A percentile compares a stretch with the other conserved stretches of the same genome.
phyloP scores from a whole-genome alignment of 2,113 vertebrate genomes.

The Tragulus kanchil region DNA sequence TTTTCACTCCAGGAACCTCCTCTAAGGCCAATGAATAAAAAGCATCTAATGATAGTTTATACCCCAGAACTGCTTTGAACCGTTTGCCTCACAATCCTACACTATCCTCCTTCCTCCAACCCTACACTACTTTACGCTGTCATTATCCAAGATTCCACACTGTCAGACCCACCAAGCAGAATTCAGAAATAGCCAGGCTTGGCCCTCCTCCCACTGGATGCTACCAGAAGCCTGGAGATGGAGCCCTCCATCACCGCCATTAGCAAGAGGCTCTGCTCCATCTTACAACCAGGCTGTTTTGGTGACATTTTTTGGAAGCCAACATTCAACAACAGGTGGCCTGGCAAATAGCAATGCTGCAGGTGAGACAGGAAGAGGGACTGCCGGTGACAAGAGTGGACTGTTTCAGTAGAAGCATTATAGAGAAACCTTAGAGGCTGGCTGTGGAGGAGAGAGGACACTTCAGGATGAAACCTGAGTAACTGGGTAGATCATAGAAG shows the following conservation, averaged over 20 bases:
- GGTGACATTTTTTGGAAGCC: conserved; percentile 49
- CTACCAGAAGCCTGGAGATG: not conserved
- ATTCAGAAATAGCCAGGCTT: not conserved
- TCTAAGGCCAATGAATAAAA: not conserved
- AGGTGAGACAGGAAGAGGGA: not conserved
- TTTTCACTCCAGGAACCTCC: not conserved
- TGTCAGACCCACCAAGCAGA: not conserved
- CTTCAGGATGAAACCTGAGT: not conserved
- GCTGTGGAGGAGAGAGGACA: not conserved
- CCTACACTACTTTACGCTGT: not conserved
- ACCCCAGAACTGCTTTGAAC: not conserved
- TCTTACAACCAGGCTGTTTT: not conserved
- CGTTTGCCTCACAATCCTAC: not conserved
- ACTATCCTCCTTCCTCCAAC: not conserved
- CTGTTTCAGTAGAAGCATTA: not conserved
- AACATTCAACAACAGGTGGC: not conserved
- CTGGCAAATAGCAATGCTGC: not conserved
- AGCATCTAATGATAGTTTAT: not conserved
- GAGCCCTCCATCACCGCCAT: not conserved
- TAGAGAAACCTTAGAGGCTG: not conserved
- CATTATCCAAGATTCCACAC: not conserved
- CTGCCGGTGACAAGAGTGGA: not conserved
- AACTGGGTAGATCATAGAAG: not conserved
- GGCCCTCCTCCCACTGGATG: not conserved
- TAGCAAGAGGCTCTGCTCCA: not conserved